Conservation (phyloP, 2,113 vertebrate species). For the Solenodon paradoxus region DNA sequence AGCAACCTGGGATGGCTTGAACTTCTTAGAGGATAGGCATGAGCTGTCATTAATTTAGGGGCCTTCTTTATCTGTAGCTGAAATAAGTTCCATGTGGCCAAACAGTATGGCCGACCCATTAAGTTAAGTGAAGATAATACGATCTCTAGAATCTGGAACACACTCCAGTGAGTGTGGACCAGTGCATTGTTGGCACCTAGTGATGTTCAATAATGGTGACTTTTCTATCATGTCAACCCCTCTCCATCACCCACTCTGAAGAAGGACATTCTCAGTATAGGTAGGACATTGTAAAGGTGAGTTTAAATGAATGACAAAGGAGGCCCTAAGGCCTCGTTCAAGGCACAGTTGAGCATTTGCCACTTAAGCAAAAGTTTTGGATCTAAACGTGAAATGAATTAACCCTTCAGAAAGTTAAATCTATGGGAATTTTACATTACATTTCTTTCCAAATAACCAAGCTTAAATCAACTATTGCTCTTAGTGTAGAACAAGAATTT, state of each 20-base stretch:
- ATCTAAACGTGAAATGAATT: background rate
- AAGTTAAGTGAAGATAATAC: background rate
- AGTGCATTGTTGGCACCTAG: background rate
- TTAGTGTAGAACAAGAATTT: background rate
- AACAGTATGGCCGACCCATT: background rate
- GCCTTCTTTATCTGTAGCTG: background rate
- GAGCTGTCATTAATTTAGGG: background rate
- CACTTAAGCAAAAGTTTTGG: background rate
- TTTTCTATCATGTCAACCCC: background rate
- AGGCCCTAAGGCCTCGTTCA: background rate
- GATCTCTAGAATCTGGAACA: background rate
- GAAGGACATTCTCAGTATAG: background rate
- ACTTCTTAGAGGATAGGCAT: background rate
- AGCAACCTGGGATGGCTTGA: background rate
- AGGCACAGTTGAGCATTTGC: background rate
- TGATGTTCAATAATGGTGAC: background rate
- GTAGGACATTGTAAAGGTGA: background rate
- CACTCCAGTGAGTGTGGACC: background rate
- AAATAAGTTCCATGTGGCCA: background rate
- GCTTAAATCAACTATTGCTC: background rate
- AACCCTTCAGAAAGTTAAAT: background rate
- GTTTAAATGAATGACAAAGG: background rate
- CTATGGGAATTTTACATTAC: conserved; percentile 15
- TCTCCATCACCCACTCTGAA: background rate
- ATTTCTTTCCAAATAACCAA: background rate